Percentiles rank a stretch among this genome's conserved stretches.
phyloP scores from a whole-genome alignment of 2,888 invertebrate genomes.

The Belgica antarctica region DNA sequence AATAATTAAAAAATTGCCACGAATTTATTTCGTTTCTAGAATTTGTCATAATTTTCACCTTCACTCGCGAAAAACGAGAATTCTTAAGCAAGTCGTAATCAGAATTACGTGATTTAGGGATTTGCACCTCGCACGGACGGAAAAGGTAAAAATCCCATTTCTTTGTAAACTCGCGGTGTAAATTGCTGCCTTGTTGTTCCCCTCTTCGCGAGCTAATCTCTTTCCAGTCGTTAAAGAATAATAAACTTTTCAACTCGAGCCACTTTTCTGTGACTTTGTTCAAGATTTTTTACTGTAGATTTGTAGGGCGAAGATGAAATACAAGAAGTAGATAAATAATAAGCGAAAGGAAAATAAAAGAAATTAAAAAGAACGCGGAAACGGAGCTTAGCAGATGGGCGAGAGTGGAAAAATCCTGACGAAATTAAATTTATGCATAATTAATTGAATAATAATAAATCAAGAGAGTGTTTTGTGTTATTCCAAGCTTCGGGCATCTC shows the following conservation, averaged over 20 bases:
- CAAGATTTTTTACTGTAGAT: neutral
- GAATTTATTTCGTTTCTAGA: slow-evolving; percentile 7
- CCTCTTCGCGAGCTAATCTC: slow-evolving; percentile 23
- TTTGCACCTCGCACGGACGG: slow-evolving; percentile 1
- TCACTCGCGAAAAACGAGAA: neutral
- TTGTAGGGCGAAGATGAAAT: neutral
- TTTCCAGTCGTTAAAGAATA: slow-evolving; percentile 25
- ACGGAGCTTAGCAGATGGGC: neutral
- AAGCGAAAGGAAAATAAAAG: slow-evolving; percentile 22
- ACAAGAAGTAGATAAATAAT: neutral
- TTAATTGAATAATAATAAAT: slow-evolving; percentile 41
- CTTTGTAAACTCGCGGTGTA: neutral
- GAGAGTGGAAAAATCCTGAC: slow-evolving; percentile 21
- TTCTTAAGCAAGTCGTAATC: slow-evolving; percentile 21
- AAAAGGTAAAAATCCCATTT: slow-evolving; percentile 1
- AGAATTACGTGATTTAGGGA: slow-evolving; percentile 13
- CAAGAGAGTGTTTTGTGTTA: slow-evolving; percentile 25
- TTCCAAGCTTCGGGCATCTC: neutral
- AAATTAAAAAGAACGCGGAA: slow-evolving; percentile 15
- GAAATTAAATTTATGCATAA: slow-evolving; percentile 41
- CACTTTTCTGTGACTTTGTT: slow-evolving; percentile 5
- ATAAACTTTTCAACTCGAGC: slow-evolving; percentile 11
- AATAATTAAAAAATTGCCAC: slow-evolving; percentile 12
- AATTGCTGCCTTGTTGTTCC: slow-evolving; percentile 29
- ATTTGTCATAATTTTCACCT: slow-evolving; percentile 18